Evolutionary conservation across 1,140 invertebrate species (phyloP).

Genomic region (Macrocentrus cingulum): DNA sequence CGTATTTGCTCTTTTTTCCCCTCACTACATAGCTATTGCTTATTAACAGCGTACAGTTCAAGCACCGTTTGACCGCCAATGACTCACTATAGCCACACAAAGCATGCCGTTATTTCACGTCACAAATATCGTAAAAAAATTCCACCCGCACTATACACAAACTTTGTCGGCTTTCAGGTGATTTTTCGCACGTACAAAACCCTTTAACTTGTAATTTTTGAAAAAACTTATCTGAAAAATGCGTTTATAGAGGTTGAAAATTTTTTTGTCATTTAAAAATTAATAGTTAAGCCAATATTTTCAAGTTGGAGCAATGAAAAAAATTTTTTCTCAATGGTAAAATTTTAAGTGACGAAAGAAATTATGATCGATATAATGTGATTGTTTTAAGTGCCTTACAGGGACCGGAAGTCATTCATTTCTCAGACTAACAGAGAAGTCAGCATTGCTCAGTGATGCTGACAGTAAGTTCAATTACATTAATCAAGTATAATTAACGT

Average conservation of each 20-base stretch:
- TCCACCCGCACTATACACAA: neutral
- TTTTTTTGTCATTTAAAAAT: no score
- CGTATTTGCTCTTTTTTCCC: no score
- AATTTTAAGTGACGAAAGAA: no score
- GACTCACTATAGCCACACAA: slow-evolving; percentile 20
- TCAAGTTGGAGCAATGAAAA: no score
- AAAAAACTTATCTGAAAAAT: no score
- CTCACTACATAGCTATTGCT: neutral
- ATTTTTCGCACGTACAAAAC: no score
- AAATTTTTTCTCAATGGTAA: no score
- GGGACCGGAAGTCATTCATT: slow-evolving; percentile 10
- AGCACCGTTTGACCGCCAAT: slow-evolving; percentile 45
- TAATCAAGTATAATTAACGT: slow-evolving; percentile 12
- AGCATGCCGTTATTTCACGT: slow-evolving; percentile 26
- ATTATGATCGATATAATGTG: no score
- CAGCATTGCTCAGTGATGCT: neutral
- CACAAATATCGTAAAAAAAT: neutral
- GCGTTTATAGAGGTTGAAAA: no score
- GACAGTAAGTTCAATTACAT: slow-evolving; percentile 15
- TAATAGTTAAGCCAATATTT: no score
- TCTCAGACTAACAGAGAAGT: neutral
- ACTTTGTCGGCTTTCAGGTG: neutral
- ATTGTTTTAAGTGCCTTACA: neutral
- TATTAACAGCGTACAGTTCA: slow-evolving; percentile 34
- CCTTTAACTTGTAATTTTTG: no score